Conservation (phyloP, 1,140 invertebrate genomes). For the Papilio helenus region DNA sequence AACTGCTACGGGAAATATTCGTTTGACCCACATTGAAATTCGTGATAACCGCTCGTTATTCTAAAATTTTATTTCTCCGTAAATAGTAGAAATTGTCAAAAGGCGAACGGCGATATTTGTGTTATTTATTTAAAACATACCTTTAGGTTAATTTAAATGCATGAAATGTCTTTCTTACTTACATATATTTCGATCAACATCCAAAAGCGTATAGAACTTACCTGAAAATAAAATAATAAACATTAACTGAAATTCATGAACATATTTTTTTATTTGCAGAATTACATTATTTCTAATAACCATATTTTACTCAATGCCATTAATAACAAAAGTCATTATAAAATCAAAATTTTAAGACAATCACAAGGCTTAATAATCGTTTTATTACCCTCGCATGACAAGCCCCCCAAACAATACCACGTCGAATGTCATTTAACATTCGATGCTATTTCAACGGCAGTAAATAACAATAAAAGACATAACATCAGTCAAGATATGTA, state of each 20-base stretch:
- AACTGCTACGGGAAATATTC: neutral
- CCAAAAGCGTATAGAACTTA: neutral
- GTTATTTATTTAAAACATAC: neutral
- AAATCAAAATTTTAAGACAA: conserved; percentile 3
- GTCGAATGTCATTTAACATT: conserved; percentile 12
- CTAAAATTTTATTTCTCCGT: conserved; percentile 1
- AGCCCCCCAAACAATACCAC: neutral
- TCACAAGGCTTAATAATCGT: no score
- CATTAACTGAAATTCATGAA: neutral
- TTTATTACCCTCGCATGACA: conserved; percentile 12
- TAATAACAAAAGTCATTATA: neutral
- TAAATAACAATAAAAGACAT: conserved; percentile 23
- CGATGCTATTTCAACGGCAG: neutral
- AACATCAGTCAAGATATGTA: conserved; percentile 7
- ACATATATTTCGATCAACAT: neutral
- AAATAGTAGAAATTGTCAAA: neutral
- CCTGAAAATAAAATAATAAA: neutral
- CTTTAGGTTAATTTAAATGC: neutral
- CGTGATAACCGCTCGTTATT: conserved; percentile 4
- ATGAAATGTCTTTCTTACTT: neutral
- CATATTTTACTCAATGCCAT: neutral
- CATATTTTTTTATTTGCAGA: no score
- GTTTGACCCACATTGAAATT: conserved; percentile 1
- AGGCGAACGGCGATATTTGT: neutral
- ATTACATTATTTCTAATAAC: neutral